Conservation (phyloP, 1,140 invertebrate species). For the Phymastichus coffea region DNA sequence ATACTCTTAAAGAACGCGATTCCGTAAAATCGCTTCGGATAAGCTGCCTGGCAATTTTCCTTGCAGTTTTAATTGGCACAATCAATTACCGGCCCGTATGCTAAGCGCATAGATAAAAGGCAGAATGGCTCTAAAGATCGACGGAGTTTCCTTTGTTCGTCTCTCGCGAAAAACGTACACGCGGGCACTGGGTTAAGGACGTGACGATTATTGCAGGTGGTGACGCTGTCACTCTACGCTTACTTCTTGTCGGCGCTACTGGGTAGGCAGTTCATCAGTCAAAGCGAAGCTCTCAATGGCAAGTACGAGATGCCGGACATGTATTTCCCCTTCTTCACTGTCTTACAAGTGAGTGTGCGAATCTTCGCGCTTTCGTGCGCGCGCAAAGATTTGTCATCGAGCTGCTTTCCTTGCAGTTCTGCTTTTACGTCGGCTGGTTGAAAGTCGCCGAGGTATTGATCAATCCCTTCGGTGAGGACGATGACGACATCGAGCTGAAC, state of each 20-base stretch:
- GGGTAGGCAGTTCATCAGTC: slow-evolving; percentile 75
- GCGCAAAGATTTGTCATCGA: no score
- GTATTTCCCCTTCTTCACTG: slow-evolving; percentile 91
- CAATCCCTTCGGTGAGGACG: slow-evolving; percentile 92
- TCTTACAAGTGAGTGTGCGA: slow-evolving; percentile 77
- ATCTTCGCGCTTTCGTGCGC: no score
- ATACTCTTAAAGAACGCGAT: no score
- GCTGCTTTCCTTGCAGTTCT: slow-evolving; percentile 83
- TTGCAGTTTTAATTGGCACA: no score
- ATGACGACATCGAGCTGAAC: slow-evolving; percentile 91
- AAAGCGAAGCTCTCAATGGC: slow-evolving; percentile 50
- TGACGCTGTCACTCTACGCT: slow-evolving; percentile 86
- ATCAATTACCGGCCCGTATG: no score
- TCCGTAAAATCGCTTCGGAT: no score
- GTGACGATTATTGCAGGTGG: slow-evolving; percentile 69
- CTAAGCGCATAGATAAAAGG: no score
- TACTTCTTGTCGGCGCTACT: slow-evolving; percentile 88
- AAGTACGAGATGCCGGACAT: slow-evolving; percentile 78
- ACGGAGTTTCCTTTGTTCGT: no score
- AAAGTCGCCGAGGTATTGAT: slow-evolving; percentile 92
- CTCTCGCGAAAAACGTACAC: no score
- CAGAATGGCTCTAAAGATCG: no score
- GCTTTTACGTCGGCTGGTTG: slow-evolving; percentile 95
- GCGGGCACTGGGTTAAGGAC: no score
- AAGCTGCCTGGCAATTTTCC: no score